Evolutionary conservation across 2,888 invertebrate species (phyloP).

Genomic region (Tipula helvola): DNA sequence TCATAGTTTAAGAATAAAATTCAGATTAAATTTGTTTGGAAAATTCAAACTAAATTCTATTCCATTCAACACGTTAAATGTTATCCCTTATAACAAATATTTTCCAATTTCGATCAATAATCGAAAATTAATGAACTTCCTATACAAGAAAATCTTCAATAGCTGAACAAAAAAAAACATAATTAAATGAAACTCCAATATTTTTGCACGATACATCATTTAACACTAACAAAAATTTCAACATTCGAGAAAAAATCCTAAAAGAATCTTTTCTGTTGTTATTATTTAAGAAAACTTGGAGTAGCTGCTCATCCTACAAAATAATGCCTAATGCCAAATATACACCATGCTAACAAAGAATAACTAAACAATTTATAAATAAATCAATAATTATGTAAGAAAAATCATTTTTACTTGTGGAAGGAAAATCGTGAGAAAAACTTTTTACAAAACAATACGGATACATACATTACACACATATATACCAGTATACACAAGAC

Average conservation of each 20-base stretch:
- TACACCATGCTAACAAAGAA: not conserved
- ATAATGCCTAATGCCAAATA: not conserved
- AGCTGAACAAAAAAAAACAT: not conserved
- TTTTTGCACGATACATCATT: not conserved
- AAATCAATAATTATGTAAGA: not conserved
- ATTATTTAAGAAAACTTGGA: not conserved
- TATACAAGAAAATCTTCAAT: not conserved
- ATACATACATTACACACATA: not conserved
- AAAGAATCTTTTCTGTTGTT: not conserved
- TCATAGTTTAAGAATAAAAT: not conserved
- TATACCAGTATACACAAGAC: not conserved
- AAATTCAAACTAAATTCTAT: not conserved
- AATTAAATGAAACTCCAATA: not conserved
- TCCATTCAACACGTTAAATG: not conserved
- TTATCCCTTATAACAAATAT: not conserved
- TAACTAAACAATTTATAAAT: not conserved
- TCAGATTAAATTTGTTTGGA: not conserved
- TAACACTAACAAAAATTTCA: not conserved
- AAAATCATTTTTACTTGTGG: not conserved
- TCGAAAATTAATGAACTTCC: not conserved
- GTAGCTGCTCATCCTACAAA: not conserved
- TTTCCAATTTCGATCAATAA: not conserved
- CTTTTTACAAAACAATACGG: not conserved
- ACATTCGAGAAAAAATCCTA: not conserved
- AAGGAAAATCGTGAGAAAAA: not conserved